Evolutionary conservation across 2,888 invertebrate genomes (phyloP), one percentile per base, ranked within the genome.

Genomic region (Drosophila peninsularis): DNA sequence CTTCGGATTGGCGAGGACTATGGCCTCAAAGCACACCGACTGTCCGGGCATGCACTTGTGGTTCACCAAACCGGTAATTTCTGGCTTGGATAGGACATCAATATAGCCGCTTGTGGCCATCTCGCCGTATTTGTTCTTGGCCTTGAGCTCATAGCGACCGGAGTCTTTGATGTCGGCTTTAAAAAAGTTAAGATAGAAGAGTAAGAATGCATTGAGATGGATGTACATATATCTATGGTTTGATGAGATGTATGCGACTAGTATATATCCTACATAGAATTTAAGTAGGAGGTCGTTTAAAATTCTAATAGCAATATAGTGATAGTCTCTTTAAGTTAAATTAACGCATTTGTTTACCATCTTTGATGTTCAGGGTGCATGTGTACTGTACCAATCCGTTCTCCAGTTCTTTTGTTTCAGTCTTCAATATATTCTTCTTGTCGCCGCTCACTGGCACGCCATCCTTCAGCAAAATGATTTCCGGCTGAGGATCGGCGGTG

Each of bases 401-500:
- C 58, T 96, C 95, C 24, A 95, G 93, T 42, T 95, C 95, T 80
- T 95, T 95, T 73, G 94, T 93, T 44, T 95, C 94, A 57, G 95
- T 92, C 67, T 94, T 94, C 36, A 95, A 93, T 55, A 95, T 93
- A 30, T 96, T 93, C 53, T 94, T 95, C 5, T 95, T 95, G 77
- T 95, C 95, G 5, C 94, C 93, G 1, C 94, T 92, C 27, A 97
- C 93, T 84, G 95, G 95, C 49, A 94, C 93, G 5, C 96, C 96
- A 86, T 97, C 95, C 82, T 95, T 95, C 37, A 94, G 94, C 98
- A 98, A 98, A 67, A 95, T 94, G 50, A 97, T 95, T 78, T 97
- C 96, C 0, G 99, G 98, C 71, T 95, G 94, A 1, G 99, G 99
- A 93, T 98, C 97, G 9, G 97, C 98, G 34, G 96, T 95, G 82